Conservation (phyloP, 2,888 invertebrate species). For the Zootermopsis nevadensis region DNA sequence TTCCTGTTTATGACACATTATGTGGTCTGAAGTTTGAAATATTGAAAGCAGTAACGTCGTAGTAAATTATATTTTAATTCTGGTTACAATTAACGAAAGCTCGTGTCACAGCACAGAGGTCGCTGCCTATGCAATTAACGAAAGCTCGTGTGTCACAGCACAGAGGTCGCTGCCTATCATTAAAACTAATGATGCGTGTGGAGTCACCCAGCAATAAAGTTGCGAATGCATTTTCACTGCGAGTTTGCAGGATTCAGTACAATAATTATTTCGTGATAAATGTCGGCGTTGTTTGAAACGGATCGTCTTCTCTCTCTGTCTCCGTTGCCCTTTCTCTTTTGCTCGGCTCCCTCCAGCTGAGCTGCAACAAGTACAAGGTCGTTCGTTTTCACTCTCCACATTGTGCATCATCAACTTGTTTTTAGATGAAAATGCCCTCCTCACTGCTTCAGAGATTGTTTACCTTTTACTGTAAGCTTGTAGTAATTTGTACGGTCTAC, state of each 20-base stretch:
- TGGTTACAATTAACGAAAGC: no score
- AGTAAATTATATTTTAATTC: no score
- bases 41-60: no score
- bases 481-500: background rate
- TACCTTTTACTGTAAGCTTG: background rate
- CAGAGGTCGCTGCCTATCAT: no score
- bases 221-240: background rate
- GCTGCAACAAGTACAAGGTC: conserved; percentile 12
- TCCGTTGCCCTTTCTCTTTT: no score
- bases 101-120: no score
- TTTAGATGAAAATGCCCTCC: background rate
- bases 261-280: background rate
- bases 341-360: background rate
- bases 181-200: no score
- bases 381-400: conserved; percentile 6
- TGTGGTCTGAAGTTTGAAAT: no score
- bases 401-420: background rate
- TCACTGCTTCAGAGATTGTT: background rate
- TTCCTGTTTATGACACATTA: no score
- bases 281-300: background rate
- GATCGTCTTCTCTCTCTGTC: background rate
- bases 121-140: no score
- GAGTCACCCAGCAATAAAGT: background rate
- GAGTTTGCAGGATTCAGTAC: background rate
- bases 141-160: no score